Conservation (phyloP, 30 jellyfish, hydroid and myxozoan genomes). For the Rhopilema esculentum region DNA sequence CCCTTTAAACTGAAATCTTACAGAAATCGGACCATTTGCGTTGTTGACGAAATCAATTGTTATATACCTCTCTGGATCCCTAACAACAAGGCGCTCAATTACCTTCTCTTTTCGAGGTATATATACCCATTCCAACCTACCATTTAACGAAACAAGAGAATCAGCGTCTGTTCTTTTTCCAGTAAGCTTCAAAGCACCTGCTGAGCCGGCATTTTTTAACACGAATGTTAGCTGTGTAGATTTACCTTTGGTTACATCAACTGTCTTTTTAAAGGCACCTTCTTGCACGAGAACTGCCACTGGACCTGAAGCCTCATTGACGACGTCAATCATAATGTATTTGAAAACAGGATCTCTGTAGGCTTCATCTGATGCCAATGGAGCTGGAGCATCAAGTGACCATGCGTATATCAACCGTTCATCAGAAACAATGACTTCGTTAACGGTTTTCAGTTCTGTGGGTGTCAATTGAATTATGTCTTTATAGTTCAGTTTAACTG, state of each 20-base stretch:
- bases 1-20: not conserved
- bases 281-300: not conserved
- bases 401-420: constrained; percentile 26
- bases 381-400: not conserved
- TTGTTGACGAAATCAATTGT: constrained; percentile 1
- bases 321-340: constrained; percentile 28
- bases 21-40: constrained; percentile 1
- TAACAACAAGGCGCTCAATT: constrained; percentile 10
- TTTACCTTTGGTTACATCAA: constrained; percentile 7
- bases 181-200: not conserved
- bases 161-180: constrained; percentile 27
- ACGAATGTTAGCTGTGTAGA: constrained; percentile 9
- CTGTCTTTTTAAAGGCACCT: not conserved
- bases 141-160: constrained; percentile 5
- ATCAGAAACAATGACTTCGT: constrained; percentile 25
- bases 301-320: constrained; percentile 40
- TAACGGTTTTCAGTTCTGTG: constrained; percentile 1
- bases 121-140: not conserved
- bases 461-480: not conserved
- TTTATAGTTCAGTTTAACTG: constrained; percentile 17
- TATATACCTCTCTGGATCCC: constrained; percentile 27
- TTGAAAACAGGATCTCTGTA: not conserved
- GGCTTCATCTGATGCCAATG: not conserved
- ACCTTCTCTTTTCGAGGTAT: constrained; percentile 45
- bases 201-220: not conserved